Base-by-base conservation (phyloP, 2,888 invertebrate species). In the Dromius quadrimaculatus region DNA sequence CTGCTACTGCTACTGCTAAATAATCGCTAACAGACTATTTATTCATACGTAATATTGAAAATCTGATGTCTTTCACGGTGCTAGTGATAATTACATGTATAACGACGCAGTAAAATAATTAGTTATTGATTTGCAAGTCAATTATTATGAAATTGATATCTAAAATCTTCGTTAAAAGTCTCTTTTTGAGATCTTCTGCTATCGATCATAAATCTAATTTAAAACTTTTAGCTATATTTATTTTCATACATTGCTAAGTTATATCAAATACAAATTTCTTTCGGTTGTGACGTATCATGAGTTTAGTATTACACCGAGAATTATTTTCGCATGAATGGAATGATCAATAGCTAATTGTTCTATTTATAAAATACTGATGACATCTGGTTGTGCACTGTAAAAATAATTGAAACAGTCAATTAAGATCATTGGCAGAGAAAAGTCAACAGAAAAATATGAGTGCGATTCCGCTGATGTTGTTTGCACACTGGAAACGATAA, bases 111-210 rank as follows among this genome's bases (percentile, higher is more conserved):
- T 23, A 6, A 54, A 54, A 54, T 54, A 54, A 54, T 54, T 54
- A 54, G 5, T 28, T 54, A 54, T 54, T 54, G 50, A 54, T 54
- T 54, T 23, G 50, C 50, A 54, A 50, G 13, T 50, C 28, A 50
- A 50, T 28, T n/a, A n/a, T n/a, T 50, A 50, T 15, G 50, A 54
- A 54, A 23, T 28, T 54, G 28, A 28, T 54, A 15, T 41, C 15
- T 1, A 15, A 54, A 13, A 28, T 28, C 50, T 54, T 28, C 50
- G 28, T 15, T 17, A 5, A 6, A 41, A 41, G 15, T 41, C 50
- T 17, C 28, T 13, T 32, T 23, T 28, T 28, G 4, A 5, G 28
- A 28, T 28, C 8, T 5, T 28, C 28, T 23, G 28, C 11, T 54
- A 15, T 54, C 28, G 19, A 54, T 54, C 15, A 28, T 13, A 28